These are phyloP conservation scores for Peromyscus leucopus DNA, from an alignment of 2,113 vertebrate species.

Conservation along the genomic window DNA sequence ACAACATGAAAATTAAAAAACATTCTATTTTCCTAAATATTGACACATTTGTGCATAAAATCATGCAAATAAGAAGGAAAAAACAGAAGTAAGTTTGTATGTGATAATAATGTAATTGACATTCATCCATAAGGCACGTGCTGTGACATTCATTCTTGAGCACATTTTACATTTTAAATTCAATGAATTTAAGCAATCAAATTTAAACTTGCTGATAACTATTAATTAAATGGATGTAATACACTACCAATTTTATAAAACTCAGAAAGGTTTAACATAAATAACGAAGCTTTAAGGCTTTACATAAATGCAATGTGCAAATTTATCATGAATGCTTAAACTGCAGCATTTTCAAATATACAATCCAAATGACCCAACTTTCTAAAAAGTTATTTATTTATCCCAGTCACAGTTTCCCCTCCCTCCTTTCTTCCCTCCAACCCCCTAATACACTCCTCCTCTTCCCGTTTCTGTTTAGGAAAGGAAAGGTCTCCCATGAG, in stretches of 20 bases:
- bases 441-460: neutral
- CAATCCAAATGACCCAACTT: neutral
- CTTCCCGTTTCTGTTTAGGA: neutral
- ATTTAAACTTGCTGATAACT: neutral
- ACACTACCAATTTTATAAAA: neutral
- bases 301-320: neutral
- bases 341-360: conserved; percentile 7
- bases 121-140: neutral
- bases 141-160: neutral
- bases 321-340: neutral
- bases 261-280: neutral
- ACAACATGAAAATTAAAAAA: neutral
- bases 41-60: neutral
- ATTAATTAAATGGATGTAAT: neutral
- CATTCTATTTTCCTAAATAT: neutral
- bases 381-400: neutral
- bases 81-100: neutral
- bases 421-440: neutral
- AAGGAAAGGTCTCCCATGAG: neutral
- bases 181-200: neutral
- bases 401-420: neutral
- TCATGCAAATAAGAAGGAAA: neutral
- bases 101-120: neutral
- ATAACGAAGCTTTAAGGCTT: neutral
- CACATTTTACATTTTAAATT: neutral